Evolutionary conservation across 2,113 vertebrate genomes (phyloP).

Genomic region (Bos javanicus): DNA sequence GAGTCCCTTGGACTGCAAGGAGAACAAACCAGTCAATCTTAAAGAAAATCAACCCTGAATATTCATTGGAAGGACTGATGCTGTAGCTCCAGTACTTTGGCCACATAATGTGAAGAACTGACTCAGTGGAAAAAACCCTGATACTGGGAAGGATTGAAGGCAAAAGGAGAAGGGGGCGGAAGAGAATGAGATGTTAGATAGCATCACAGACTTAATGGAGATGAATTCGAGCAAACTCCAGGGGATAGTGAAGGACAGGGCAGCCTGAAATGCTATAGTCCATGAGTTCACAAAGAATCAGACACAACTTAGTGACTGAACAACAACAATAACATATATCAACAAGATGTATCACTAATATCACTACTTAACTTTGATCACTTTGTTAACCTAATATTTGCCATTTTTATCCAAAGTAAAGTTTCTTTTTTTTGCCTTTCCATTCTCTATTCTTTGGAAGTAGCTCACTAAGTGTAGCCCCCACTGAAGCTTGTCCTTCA

Average conservation of each 20-base stretch:
- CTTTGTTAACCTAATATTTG: neutral
- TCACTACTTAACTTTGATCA: neutral
- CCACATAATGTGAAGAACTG: neutral
- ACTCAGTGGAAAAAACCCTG: neutral
- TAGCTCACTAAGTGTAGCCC: neutral
- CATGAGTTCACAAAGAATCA: neutral
- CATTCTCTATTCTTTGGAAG: neutral
- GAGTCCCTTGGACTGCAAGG: neutral
- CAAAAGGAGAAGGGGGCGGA: neutral
- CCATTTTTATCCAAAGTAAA: neutral
- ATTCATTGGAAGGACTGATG: neutral
- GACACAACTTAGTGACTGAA: neutral
- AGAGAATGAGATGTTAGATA: neutral
- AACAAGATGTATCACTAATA: neutral
- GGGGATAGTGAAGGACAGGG: neutral
- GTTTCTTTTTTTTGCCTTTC: conserved; percentile 1
- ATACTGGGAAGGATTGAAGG: neutral
- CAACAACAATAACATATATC: neutral
- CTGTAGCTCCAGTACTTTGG: neutral
- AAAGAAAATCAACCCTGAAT: neutral
- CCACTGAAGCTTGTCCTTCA: neutral
- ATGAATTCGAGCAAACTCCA: neutral
- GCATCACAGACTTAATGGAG: neutral
- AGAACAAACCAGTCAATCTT: neutral
- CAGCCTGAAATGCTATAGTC: neutral